Evolutionary conservation across 2,797 vertebrate genomes (phyloP), one percentile per base, ranked within the genome.

Genomic region (Myotis vivesi): DNA sequence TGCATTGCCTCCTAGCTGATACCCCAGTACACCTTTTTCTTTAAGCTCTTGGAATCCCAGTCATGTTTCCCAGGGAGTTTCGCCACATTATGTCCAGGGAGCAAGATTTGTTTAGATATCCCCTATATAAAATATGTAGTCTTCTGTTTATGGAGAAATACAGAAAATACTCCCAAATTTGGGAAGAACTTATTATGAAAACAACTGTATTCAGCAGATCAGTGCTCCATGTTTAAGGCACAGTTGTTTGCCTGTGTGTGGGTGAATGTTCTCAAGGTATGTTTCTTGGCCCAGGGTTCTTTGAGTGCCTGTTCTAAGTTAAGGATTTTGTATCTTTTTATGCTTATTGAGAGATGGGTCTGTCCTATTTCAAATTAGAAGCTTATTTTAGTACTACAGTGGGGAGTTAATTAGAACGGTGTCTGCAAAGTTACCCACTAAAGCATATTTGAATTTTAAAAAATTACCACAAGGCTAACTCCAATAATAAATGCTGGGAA

Each of bases 381-480:
- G 44, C 30, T 95, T 59, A 81, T 82, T 92, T 96, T 87, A 62
- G 12, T 79, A 72, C 64, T 94, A 38, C 36, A 90, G 36, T 76
- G 51, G 20, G 4, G 93, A 95, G 36, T 25, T 72, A 87, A 95
- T 94, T 76, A 95, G 55, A 93, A 80, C 64, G 68, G 23, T 38
- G 30, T 76, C 53, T 77, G 30, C 38, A 85, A 84, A 91, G 38
- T 79, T 95, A 77, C 11, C 44, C 89, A 77, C 82, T 91, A 69
- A 93, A 93, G 23, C 71, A 64, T n/a, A 85, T 82, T 92, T 62
- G 22, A 76, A 69, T 80, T 89, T 11, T 91, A 3, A 68, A 73
- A 84, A 81, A 57, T 85, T 23, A 90, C n/a, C 46, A 95, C 22
- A 77, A 41, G 16, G 8, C 44, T 73, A 90, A 62, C 6, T 89